These are phyloP conservation scores for Coracias cyanogaster DNA, from an alignment of 2,797 vertebrate species.

Conservation along the genomic window DNA sequence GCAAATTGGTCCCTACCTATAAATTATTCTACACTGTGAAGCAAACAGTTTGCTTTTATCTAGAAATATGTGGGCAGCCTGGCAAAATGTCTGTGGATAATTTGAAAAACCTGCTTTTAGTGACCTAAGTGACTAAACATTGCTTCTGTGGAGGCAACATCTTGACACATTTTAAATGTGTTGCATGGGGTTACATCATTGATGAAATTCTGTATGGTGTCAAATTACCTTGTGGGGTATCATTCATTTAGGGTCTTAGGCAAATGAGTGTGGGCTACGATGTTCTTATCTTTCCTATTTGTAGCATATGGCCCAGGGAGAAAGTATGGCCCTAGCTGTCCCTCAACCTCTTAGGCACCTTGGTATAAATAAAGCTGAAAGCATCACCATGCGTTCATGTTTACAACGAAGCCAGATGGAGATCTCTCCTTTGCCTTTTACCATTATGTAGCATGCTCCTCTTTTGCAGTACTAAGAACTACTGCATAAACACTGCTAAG, in stretches of 20 bases:
- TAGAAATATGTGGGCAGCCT: conserved; percentile 52
- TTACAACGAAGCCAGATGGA: conserved; percentile 21
- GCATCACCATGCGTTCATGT: not conserved
- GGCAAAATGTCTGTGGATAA: conserved; percentile 54
- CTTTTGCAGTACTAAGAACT: not conserved
- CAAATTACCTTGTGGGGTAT: not conserved
- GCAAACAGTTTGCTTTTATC: conserved; percentile 61
- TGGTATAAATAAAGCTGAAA: conserved; percentile 19
- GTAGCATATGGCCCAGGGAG: not conserved
- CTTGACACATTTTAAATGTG: conserved; percentile 26
- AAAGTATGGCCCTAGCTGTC: not conserved
- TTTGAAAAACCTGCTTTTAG: conserved; percentile 67
- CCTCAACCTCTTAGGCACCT: not conserved
- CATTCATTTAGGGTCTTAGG: not conserved
- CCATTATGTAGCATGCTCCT: not conserved
- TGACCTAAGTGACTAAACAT: conserved; percentile 39
- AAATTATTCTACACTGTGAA: conserved; percentile 77
- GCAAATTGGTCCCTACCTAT: conserved; percentile 73
- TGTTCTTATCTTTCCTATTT: not conserved
- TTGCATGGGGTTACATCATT: not conserved
- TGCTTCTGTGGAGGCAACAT: not conserved
- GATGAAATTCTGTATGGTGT: not conserved
- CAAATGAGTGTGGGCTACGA: not conserved
- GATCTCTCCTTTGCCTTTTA: not conserved
- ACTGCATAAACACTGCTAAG: conserved; percentile 26